Evolutionary conservation across 2,797 vertebrate genomes (phyloP), one percentile per base, ranked within the genome.

Genomic region (Typhlichthys eigenmanni): DNA sequence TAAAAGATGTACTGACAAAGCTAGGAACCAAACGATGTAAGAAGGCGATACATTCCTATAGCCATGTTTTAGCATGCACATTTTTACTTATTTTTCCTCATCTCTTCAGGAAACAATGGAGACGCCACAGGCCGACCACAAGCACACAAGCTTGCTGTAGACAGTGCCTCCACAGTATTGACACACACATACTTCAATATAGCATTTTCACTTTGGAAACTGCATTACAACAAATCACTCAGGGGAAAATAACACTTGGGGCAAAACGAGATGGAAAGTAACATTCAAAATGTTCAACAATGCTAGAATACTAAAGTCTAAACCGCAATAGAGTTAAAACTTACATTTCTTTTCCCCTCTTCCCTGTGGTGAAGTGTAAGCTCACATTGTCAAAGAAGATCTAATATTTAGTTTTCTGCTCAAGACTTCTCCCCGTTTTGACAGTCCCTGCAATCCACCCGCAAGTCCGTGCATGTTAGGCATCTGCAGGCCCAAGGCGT

Each of bases 261-360:
- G 34, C 5, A 45, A 34, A 16, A 64, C 57, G 16, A 6, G 46
- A 71, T 58, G 69, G 57, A 55, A 72, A 67, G 75, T 48, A 72
- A 67, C 78, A 61, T 76, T 74, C 13, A 55, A 13, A 75, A 64
- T 19, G 34, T 48, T 71, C 47, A 64, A 55, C 64, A 45, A 49
- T 11, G 61, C 61, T 61, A 75, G 47, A 57, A 19, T 13, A 50
- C 55, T 46, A 59, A 51, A 69, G 58, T 59, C 32, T 56, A 83
- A 51, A 16, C 50, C 69, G 56, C 58, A 60, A 43, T 58, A 48
- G 48, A 79, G 75, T 29, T 68, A 38, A 55, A 83, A 85, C 80
- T 84, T 76, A 88, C 78, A 68, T 62, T 74, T 74, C 75, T 55
- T 60, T 69, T 43, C 78, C 75, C 66, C 55, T 56, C 57, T 57